phyloP scores from a whole-genome alignment of 2,113 vertebrate species.

The Apodemus sylvaticus region DNA sequence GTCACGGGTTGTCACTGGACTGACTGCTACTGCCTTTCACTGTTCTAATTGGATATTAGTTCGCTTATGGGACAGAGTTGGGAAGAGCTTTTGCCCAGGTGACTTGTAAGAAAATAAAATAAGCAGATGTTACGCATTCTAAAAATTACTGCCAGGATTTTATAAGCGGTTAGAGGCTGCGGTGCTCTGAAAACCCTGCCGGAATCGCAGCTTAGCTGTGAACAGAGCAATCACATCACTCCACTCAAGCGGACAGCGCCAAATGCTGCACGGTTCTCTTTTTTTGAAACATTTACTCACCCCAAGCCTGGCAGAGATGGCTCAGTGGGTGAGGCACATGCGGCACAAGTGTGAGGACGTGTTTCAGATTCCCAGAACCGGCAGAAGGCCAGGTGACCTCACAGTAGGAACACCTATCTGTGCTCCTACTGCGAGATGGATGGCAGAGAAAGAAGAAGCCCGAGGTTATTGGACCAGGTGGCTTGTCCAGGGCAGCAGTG shows the following conservation, averaged over 20 bases:
- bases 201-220: constrained; percentile 34
- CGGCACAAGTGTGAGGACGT: neutral
- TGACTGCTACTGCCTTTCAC: constrained; percentile 24
- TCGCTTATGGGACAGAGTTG: constrained; percentile 50
- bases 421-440: no score
- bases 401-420: no score
- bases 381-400: neutral
- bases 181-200: constrained; percentile 51
- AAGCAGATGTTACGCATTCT: constrained; percentile 64
- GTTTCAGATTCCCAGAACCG: neutral
- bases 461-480: neutral
- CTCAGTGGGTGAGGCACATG: neutral
- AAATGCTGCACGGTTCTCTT: constrained; percentile 20
- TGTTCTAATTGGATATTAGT: constrained; percentile 53
- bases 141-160: constrained; percentile 68
- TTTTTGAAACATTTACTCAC: constrained; percentile 2
- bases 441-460: neutral
- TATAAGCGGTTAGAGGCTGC: constrained; percentile 59
- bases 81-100: constrained; percentile 71
- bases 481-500: no score
- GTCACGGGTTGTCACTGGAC: neutral
- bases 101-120: constrained; percentile 71
- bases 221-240: constrained; percentile 56
- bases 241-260: neutral
- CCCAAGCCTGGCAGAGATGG: neutral